phyloP scores from a whole-genome alignment of 2,888 invertebrate genomes.

The Polydrusus pterygomalis region DNA sequence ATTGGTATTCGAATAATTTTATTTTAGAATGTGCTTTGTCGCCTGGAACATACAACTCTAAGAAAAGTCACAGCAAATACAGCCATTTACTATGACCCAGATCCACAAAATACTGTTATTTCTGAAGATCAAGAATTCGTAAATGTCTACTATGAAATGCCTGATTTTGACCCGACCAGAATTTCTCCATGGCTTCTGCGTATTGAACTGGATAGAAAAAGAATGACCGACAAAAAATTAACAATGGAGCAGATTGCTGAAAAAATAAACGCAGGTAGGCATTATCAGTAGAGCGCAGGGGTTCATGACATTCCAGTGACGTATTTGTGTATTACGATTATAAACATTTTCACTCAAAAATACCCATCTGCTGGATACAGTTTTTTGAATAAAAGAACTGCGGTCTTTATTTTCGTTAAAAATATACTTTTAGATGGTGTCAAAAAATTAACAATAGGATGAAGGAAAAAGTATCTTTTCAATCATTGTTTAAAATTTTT shows the following conservation, averaged over 20 bases:
- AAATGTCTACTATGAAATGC: slow-evolving; percentile 99
- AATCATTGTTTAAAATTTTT: no score
- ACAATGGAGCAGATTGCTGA: slow-evolving; percentile 99
- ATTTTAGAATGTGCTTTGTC: slow-evolving; percentile 89
- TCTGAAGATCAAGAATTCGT: slow-evolving; percentile 99
- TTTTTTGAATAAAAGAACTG: no score
- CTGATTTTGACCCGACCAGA: slow-evolving; percentile 97
- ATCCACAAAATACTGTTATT: slow-evolving; percentile 98
- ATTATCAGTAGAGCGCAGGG: no score
- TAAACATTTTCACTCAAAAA: no score
- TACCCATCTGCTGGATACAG: no score
- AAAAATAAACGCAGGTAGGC: slow-evolving; percentile 94
- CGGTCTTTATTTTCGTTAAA: no score
- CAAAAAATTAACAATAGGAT: no score
- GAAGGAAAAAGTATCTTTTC: no score
- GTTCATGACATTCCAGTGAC: no score
- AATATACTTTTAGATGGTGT: no score
- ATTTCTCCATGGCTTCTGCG: slow-evolving; percentile 98
- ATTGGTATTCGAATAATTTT: background rate
- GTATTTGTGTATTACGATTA: no score
- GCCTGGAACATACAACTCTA: slow-evolving; percentile 97
- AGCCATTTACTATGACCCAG: slow-evolving; percentile 99
- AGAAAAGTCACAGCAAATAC: slow-evolving; percentile 98
- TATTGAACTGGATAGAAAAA: slow-evolving; percentile 97
- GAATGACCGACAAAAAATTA: slow-evolving; percentile 96